Evolutionary conservation across 2,113 vertebrate species (phyloP), one percentile per base, ranked within the genome.

Genomic region (Cephalopholis sonnerati): DNA sequence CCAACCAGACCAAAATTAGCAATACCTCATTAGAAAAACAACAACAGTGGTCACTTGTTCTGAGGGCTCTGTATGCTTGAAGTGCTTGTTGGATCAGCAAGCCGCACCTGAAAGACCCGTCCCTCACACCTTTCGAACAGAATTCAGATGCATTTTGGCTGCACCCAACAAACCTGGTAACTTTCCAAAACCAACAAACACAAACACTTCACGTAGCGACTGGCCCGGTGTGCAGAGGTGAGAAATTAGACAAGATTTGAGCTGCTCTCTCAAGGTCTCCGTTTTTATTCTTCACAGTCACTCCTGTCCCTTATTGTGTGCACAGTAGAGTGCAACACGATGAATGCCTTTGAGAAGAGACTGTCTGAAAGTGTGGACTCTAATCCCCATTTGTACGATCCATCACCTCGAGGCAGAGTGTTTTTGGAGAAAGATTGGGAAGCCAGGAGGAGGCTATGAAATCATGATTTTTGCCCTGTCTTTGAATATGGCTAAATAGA

Each of bases 321-420:
- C 16, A 7, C 17, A 63, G 11, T 36, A 18, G 27, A 61, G 27
- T 18, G 27, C 9, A 32, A 32, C 16, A 36, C 58, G 7, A 20
- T 61, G 58, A 18, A 58, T 16, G 25, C 15, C 25, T 27, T 7
- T 17, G 17, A 32, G 59, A 62, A 62, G 29, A 20, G 32, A n/a
- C 29, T 36, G 17, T 13, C 4, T 1, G 32, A 36, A 36, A 57
- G 24, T 57, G 44, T 10, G 44, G 12, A 15, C 46, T 8, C 8
- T 41, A 36, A 36, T 41, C 46, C 3, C 9, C 46, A 48, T 48
- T 48, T 7, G 11, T 41, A 41, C 41, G 11, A 1, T 6, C n/a
- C 20, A 53, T n/a, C 3, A 6, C 4, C 1, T n/a, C 0, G 3
- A 12, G 5, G 17, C 16, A 27, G 6, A 58, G 24, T 16, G 13